Evolutionary conservation across 2,888 invertebrate genomes (phyloP).

Genomic region (Aproaerema taeniolella): DNA sequence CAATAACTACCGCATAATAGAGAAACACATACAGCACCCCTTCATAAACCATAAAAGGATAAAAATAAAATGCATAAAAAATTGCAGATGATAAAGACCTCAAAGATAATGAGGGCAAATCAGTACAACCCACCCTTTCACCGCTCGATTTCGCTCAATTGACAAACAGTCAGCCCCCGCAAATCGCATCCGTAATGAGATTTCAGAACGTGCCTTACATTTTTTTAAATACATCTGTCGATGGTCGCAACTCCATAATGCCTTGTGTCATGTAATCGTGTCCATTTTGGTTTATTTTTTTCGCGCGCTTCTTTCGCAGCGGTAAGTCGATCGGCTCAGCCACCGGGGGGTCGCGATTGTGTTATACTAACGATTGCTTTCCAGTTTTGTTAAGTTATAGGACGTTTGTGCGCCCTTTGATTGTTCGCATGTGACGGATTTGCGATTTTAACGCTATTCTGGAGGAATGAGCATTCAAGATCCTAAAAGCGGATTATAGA

Average conservation of each 20-base stretch:
- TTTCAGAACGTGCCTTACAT: constrained; percentile 39
- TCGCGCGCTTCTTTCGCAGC: constrained; percentile 43
- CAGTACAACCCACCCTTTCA: constrained; percentile 31
- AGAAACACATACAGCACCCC: too few relatives aligned
- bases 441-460: constrained; percentile 50
- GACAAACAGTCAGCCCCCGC: constrained; percentile 44
- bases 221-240: constrained; percentile 63
- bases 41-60: too few relatives aligned
- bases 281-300: constrained; percentile 50
- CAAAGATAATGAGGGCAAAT: constrained; percentile 3
- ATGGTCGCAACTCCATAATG: constrained; percentile 20
- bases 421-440: constrained; percentile 69
- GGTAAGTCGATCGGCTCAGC: constrained; percentile 62
- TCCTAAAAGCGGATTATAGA: constrained; percentile 43
- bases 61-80: too few relatives aligned
- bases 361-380: constrained; percentile 57
- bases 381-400: constrained; percentile 50
- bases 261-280: constrained; percentile 66
- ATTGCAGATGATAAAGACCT: neutral
- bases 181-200: constrained; percentile 52
- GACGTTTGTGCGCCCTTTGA: constrained; percentile 54
- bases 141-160: constrained; percentile 43
- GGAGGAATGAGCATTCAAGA: constrained; percentile 43
- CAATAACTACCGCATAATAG: too few relatives aligned
- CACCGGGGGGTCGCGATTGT: constrained; percentile 61